phyloP scores from a whole-genome alignment of 2,113 vertebrate genomes.

The Paratilapia polleni region DNA sequence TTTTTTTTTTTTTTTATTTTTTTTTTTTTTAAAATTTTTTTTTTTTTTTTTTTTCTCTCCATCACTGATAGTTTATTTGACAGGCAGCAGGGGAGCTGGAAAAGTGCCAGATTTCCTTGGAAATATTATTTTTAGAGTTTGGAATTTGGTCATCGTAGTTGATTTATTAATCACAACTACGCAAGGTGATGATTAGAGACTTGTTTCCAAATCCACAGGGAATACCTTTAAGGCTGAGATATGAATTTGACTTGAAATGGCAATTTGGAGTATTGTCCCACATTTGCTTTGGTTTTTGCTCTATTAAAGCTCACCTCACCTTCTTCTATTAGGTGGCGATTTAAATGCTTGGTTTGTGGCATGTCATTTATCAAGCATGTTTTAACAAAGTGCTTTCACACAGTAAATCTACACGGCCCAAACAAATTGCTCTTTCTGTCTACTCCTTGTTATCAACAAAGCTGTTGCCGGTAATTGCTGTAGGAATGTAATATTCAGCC shows the following conservation, averaged over 20 bases:
- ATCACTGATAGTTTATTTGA: slow-evolving; percentile 37
- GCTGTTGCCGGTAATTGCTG: slow-evolving; percentile 58
- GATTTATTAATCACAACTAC: background rate
- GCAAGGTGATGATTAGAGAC: background rate
- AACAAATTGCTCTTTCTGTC: slow-evolving; percentile 63
- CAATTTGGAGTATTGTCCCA: background rate
- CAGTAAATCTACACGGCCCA: background rate
- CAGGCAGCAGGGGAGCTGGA: slow-evolving; percentile 21
- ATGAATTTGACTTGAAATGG: background rate
- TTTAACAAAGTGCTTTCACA: slow-evolving; percentile 55
- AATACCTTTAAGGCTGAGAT: background rate
- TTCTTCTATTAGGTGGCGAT: slow-evolving; percentile 18
- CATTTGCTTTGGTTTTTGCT: background rate
- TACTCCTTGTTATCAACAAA: slow-evolving; percentile 48
- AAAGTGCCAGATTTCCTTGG: background rate
- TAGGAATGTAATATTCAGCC: slow-evolving; percentile 53
- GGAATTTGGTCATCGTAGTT: background rate
- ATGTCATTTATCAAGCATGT: slow-evolving; percentile 46
- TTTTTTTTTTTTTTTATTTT: too few relatives aligned
- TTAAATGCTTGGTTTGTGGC: slow-evolving; percentile 25
- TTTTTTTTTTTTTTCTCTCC: slow-evolving; percentile 1
- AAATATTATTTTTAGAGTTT: slow-evolving; percentile 6
- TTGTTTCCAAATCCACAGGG: background rate
- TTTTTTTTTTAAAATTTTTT: too few relatives aligned
- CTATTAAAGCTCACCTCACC: background rate